These are phyloP conservation scores for Cladorhizidae sp. DNA, from an alignment of 37 sponge, comb jelly and placozoan species.

Conservation along the genomic window DNA sequence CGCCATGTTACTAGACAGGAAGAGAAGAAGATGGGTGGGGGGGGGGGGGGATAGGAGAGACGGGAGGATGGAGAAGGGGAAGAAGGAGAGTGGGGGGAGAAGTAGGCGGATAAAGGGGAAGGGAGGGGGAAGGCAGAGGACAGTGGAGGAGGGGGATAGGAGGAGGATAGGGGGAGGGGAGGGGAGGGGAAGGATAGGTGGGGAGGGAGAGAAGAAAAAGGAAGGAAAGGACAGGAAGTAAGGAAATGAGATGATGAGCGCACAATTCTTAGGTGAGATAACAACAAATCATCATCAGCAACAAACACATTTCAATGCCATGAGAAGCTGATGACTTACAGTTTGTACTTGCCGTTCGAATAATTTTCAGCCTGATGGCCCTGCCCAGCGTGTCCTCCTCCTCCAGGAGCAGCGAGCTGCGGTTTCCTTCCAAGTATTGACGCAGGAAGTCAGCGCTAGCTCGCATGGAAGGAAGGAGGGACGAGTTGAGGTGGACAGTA, in stretches of 20 bases:
- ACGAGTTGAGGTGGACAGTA: not conserved
- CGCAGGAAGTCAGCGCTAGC: conserved; percentile 7
- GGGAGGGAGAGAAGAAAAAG: too few species aligned
- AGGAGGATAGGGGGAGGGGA: not conserved
- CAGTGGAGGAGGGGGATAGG: not conserved
- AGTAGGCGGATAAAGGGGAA: not conserved
- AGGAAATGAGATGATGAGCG: too few species aligned
- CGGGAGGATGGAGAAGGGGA: not conserved
- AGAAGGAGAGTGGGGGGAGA: not conserved
- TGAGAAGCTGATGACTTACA: not conserved
- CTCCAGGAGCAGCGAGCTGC: not conserved
- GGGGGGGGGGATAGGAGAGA: too few species aligned
- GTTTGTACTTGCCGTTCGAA: not conserved
- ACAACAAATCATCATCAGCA: too few species aligned
- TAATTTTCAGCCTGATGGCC: not conserved
- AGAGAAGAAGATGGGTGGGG: too few species aligned
- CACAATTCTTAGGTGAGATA: too few species aligned
- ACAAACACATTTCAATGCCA: too few species aligned
- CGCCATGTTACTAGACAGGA: conserved; percentile 1
- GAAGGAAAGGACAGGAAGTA: too few species aligned
- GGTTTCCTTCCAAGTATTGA: not conserved
- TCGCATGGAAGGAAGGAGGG: not conserved
- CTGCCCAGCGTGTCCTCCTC: not conserved
- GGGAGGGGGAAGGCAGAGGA: not conserved
- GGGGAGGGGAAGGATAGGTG: too few species aligned